Evolutionary conservation across 2,113 vertebrate genomes (phyloP), one percentile per base, ranked within the genome.

Genomic region (Chloroceryle aenea): DNA sequence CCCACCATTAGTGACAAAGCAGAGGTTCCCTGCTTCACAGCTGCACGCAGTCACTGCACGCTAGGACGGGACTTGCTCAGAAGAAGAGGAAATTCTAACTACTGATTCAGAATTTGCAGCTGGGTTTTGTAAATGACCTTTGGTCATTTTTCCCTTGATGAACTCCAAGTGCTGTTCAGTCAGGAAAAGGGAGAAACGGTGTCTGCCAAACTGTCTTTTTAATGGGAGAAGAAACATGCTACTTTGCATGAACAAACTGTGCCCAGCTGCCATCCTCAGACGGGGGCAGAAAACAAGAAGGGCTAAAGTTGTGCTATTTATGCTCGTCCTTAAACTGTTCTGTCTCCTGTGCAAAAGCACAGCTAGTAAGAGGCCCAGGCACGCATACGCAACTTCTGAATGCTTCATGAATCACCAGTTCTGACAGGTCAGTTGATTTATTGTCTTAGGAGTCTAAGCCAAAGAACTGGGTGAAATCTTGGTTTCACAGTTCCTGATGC

Each of bases 391-490:
- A 67, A 80, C 73, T 83, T 89, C 25, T 29, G 72, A 94, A 93
- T 17, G 87, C 77, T 93, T 87, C 89, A 93, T 76, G 75, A 94
- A 95, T 81, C 71, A 91, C 14, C 40, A 80, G 50, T 62, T 92
- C 27, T 77, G 89, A 96, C 91, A 97, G 83, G 85, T 89, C 88
- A 47, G 62, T 93, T 97, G 88, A 97, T 97, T 93, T 92, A 97
- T 87, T 47, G 74, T 68, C 79, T 43, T 27, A 40, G 72, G 76
- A 83, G 76, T 34, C 11, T 4, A 59, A 89, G 91, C 61, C 90
- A 96, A 96, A 79, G 75, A 90, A 89, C 73, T 78, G 89, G 81
- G 83, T 84, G 84, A 92, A 96, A 90, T 95, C 93, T 73, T 72
- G 52, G 88, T 87, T 96, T 94, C 95, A 83, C 93, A 92, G 89